Conservation (phyloP, 2,113 vertebrate genomes). For the Ptyas mucosa region DNA sequence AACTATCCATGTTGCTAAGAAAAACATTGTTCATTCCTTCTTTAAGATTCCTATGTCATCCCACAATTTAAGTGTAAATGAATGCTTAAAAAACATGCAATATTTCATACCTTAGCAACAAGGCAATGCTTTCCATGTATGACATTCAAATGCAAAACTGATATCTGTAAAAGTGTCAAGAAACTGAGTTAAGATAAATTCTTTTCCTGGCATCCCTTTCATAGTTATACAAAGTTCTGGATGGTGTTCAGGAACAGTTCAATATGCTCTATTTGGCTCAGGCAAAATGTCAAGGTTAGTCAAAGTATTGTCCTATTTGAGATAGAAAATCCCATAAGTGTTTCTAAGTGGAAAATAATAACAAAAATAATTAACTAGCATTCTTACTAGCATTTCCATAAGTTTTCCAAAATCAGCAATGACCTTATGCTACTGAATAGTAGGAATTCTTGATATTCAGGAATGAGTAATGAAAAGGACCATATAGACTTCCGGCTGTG, state of each 20-base stretch:
- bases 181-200: not conserved
- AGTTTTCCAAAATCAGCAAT: not conserved
- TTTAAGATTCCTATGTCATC: not conserved
- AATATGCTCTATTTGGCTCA: not conserved
- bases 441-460: not conserved
- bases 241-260: not conserved
- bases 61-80: not conserved
- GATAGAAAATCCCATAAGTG: not conserved
- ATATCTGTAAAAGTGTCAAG: too few species aligned
- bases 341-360: not conserved
- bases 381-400: not conserved
- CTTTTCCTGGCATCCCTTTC: not conserved
- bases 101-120: not conserved
- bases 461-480: not conserved
- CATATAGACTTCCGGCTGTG: too few species aligned
- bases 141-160: not conserved
- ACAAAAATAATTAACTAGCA: not conserved
- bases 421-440: not conserved
- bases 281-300: not conserved
- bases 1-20: not conserved
- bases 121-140: not conserved
- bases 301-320: not conserved
- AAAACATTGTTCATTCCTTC: not conserved
- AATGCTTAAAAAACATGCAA: not conserved
- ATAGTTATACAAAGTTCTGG: not conserved